A percentile compares a stretch with the other conserved stretches of the same genome.
Conservation (phyloP, 1,140 invertebrate species). For the Sesamia nonagrioides region DNA sequence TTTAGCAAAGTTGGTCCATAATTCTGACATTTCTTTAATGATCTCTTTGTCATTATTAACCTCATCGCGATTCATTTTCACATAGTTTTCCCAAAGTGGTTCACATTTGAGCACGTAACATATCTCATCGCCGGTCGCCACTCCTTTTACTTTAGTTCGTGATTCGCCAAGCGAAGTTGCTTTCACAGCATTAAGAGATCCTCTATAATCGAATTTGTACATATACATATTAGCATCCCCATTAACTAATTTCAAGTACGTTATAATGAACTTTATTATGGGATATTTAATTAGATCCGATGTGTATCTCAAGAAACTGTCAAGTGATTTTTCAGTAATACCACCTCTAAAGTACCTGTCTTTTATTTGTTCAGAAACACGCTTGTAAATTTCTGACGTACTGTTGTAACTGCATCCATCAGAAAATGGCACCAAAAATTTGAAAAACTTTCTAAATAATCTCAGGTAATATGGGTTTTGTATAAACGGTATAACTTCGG, state of each 20-base stretch:
- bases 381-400: conserved; percentile 59
- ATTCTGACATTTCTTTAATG: conserved; percentile 72
- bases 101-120: conserved; percentile 80
- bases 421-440: conserved; percentile 76
- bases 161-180: conserved; percentile 63
- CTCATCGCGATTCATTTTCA: conserved; percentile 62
- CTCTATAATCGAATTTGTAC: conserved; percentile 79
- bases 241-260: conserved; percentile 42
- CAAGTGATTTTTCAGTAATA: conserved; percentile 62
- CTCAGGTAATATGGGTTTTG: conserved; percentile 69
- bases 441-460: conserved; percentile 63
- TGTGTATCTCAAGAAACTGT: conserved; percentile 68
- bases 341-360: conserved; percentile 67
- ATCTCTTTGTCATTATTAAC: conserved; percentile 69
- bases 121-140: conserved; percentile 78
- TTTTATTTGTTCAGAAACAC: conserved; percentile 66
- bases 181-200: conserved; percentile 73
- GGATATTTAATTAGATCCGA: conserved; percentile 75
- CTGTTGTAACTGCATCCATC: conserved; percentile 69
- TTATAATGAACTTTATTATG: conserved; percentile 73
- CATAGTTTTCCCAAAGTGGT: conserved; percentile 73
- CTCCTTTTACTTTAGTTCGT: conserved; percentile 68
- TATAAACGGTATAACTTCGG: conserved; percentile 79
- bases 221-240: conserved; percentile 63
- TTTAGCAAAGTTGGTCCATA: conserved; percentile 87